These are phyloP conservation scores for Strix aluco DNA, from an alignment of 2,113 vertebrate species.

Conservation along the genomic window DNA sequence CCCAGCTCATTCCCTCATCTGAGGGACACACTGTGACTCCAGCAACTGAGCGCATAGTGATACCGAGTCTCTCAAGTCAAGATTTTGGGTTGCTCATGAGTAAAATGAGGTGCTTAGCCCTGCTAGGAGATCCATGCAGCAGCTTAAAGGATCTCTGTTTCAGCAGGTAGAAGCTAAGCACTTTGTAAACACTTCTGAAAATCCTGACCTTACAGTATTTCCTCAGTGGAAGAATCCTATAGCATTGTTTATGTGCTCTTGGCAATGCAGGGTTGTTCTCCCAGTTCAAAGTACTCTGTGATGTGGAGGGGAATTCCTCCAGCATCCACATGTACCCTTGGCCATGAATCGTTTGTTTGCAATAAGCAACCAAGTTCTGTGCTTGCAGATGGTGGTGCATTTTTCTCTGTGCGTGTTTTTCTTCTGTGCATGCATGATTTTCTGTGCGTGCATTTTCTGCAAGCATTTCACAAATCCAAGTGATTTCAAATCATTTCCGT, in stretches of 20 bases:
- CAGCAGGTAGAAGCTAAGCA: background rate
- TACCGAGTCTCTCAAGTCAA: no score
- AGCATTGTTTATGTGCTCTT: background rate
- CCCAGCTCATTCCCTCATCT: background rate
- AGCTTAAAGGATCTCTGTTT: background rate
- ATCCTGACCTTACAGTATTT: background rate
- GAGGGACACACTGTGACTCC: background rate
- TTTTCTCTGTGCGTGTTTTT: background rate
- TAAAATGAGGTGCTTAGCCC: background rate
- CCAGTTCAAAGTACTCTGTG: background rate
- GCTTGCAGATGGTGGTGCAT: background rate
- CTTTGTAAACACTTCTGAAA: background rate
- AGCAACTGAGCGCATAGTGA: rapidly evolving
- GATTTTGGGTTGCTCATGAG: background rate
- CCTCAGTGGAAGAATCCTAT: background rate
- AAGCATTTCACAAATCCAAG: background rate
- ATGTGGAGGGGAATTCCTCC: background rate
- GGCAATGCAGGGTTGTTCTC: background rate
- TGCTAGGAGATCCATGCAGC: rapidly evolving
- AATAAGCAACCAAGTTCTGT: background rate
- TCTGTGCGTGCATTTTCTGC: background rate
- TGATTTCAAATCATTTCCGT: background rate
- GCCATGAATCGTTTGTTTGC: background rate
- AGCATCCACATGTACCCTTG: background rate
- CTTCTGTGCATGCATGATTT: background rate